Base-by-base conservation (phyloP, 2,113 vertebrate genomes). In the Colius striatus region DNA sequence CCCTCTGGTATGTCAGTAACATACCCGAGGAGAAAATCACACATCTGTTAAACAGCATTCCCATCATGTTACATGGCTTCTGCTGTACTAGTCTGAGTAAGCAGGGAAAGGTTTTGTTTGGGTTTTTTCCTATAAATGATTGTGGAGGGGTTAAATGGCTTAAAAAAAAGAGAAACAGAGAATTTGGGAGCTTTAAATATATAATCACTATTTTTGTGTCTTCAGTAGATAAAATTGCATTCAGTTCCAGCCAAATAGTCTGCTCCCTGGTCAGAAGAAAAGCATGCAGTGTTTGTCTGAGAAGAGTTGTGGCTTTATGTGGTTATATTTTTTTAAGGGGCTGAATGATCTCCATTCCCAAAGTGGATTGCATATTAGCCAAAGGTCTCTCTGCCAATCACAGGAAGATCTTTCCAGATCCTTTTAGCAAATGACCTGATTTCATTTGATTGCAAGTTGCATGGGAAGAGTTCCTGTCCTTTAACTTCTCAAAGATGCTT, bases 21-120 rank as follows among this genome's bases (percentile, higher is more conserved):
- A 5, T 3, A 30, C 9, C 14, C 6, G 0, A 34, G 51, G 27
- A 2, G 1, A 50, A 50, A 61, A 58, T 66, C 16, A 11, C 38
- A 17, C 6, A 26, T 88, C 61, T 85, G 45, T 83, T 90, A 11
- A 48, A 26, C 50, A 73, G 16, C 26, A 11, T 70, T 80, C 27
- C 68, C 15, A 0, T 38, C n/a, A 29, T 10, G 30, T 53, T 80
- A 18, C 4, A 2, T 3, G 6, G 32, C 38, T 92, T 82, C 45
- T 63, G 20, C 38, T 85, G 53, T 90, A 16, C 0, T 61, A 30
- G 21, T 32, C 43, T 53, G 21, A 71, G 9, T n/a, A 29, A 60
- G 22, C 57, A 84, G 54, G 32, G 21, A 60, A 41, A 11, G 19
- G 5, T 21, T 74, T 78, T 63, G 9, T 50, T 23, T 20, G 22